Percentiles rank a stretch among this genome's conserved stretches.
phyloP scores from a whole-genome alignment of 1,140 invertebrate species.

The Callitettix versicolor region DNA sequence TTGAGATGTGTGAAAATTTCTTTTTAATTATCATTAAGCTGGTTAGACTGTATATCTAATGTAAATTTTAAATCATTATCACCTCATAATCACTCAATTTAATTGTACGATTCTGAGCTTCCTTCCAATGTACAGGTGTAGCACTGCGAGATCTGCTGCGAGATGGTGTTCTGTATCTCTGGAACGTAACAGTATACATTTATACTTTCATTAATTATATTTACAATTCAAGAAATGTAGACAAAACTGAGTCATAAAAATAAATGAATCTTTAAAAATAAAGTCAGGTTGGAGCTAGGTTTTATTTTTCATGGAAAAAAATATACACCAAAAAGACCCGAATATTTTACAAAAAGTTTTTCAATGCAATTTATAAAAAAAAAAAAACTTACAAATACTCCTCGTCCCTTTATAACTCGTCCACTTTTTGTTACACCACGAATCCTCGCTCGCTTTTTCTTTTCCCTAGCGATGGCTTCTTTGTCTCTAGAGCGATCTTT shows the following conservation, averaged over 20 bases:
- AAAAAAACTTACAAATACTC: slow-evolving; percentile 68
- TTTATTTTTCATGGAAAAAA: too few species aligned
- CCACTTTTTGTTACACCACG: slow-evolving; percentile 58
- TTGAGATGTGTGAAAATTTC: background rate
- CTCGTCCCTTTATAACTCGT: slow-evolving; percentile 76
- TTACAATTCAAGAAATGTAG: background rate
- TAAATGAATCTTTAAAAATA: too few species aligned
- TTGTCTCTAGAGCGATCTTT: slow-evolving; percentile 36
- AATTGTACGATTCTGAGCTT: slow-evolving; percentile 71
- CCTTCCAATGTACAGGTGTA: slow-evolving; percentile 82
- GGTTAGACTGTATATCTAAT: background rate
- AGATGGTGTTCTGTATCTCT: slow-evolving; percentile 76
- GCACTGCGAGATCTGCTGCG: slow-evolving; percentile 64
- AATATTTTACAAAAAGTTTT: too few species aligned
- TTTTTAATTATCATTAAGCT: background rate
- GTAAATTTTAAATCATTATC: slow-evolving; percentile 13
- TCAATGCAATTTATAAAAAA: too few species aligned
- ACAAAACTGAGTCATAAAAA: background rate
- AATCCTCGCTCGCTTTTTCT: slow-evolving; percentile 33
- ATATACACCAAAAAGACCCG: background rate
- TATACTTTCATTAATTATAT: slow-evolving; percentile 6
- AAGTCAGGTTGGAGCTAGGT: background rate
- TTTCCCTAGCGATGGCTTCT: slow-evolving; percentile 24
- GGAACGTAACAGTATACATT: slow-evolving; percentile 18
- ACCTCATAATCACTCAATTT: slow-evolving; percentile 72